Percentiles rank a stretch among this genome's conserved stretches.
These are phyloP conservation scores for Periophthalmus modestus DNA, from an alignment of 2,113 vertebrate genomes.

Conservation along the genomic window DNA sequence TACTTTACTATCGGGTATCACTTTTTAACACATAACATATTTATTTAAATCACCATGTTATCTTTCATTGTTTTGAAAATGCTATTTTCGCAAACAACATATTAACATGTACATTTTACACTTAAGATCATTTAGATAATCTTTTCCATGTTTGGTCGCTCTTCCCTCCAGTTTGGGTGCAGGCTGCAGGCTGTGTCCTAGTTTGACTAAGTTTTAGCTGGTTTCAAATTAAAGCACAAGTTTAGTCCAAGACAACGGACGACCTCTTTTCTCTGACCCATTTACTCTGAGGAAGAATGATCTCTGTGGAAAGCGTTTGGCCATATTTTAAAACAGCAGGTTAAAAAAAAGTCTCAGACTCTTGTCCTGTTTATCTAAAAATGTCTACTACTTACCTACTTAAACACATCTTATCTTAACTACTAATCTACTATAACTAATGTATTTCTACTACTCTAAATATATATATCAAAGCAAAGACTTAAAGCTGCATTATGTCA, in stretches of 20 bases:
- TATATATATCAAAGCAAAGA: background rate
- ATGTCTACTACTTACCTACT: background rate
- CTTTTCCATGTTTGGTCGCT: background rate
- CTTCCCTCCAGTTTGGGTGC: background rate
- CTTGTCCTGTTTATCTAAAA: background rate
- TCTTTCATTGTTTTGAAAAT: no score
- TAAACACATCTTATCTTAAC: no score
- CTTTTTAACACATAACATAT: no score
- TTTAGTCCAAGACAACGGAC: background rate
- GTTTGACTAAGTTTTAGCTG: background rate
- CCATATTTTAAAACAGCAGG: background rate
- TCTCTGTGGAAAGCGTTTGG: background rate
- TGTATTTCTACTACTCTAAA: background rate
- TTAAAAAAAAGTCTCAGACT: background rate
- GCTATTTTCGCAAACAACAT: no score
- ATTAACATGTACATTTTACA: no score
- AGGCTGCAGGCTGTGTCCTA: conserved; percentile 6
- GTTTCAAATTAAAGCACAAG: conserved; percentile 1
- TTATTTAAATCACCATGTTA: no score
- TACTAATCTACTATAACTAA: background rate
- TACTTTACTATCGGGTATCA: no score
- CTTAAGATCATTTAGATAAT: background rate
- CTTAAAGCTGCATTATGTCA: background rate
- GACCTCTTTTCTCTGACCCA: conserved; percentile 5
- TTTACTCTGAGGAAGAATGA: background rate